These are phyloP conservation scores for Drosophila carrolli DNA, from an alignment of 1,140 invertebrate genomes.

Conservation along the genomic window DNA sequence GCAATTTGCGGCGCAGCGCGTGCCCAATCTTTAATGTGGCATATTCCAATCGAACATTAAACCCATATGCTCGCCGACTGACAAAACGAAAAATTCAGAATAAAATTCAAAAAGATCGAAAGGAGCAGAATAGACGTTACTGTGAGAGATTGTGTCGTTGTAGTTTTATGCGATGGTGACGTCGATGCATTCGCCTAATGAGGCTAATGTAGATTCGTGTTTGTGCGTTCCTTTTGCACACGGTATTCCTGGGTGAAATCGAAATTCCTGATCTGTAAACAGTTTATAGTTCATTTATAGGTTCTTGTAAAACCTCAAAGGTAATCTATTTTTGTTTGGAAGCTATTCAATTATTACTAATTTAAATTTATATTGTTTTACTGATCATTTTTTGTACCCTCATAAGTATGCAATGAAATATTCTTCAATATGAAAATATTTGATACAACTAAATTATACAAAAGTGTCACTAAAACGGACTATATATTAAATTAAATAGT, in stretches of 20 bases:
- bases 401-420: too few relatives aligned
- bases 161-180: constrained; percentile 37
- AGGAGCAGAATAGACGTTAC: constrained; percentile 15
- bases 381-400: too few relatives aligned
- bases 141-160: constrained; percentile 35
- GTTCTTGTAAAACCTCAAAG: too few relatives aligned
- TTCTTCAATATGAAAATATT: too few relatives aligned
- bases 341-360: too few relatives aligned
- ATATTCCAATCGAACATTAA: constrained; percentile 63
- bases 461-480: too few relatives aligned
- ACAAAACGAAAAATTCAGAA: constrained; percentile 24
- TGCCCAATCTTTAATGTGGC: constrained; percentile 70
- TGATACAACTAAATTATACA: too few relatives aligned
- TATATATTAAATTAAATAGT: too few relatives aligned
- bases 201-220: constrained; percentile 60
- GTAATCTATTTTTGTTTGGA: too few relatives aligned
- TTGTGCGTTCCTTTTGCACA: constrained; percentile 18
- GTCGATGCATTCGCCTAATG: constrained; percentile 53
- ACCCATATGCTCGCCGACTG: constrained; percentile 32
- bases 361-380: too few relatives aligned
- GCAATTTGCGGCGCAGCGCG: constrained; percentile 59
- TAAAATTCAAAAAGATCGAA: constrained; percentile 18
- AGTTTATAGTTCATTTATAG: background rate
- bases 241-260: background rate
- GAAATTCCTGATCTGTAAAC: too few relatives aligned